Conservation (phyloP, 2,113 vertebrate species). For the Epinephelus lanceolatus region DNA sequence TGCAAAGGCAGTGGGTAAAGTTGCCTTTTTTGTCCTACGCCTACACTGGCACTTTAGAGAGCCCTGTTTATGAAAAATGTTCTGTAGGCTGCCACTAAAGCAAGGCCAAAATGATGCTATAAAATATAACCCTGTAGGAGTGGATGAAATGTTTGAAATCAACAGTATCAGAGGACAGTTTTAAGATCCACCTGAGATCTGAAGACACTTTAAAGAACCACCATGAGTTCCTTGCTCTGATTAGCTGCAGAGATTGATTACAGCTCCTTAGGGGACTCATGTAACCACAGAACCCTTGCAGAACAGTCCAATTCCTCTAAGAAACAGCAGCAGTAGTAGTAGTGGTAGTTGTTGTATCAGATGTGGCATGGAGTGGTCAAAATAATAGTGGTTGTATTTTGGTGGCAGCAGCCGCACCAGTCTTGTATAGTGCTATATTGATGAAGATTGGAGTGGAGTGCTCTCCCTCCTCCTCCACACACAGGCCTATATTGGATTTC, state of each 20-base stretch:
- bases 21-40: slow-evolving; percentile 43
- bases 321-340: slow-evolving; percentile 28
- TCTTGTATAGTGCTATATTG: slow-evolving; percentile 74
- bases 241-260: slow-evolving; percentile 48
- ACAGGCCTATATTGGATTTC: slow-evolving; percentile 79
- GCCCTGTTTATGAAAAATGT: slow-evolving; percentile 29
- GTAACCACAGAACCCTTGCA: slow-evolving; percentile 18
- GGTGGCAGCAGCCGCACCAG: slow-evolving; percentile 68
- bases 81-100: slow-evolving; percentile 36
- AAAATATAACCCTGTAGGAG: slow-evolving; percentile 22
- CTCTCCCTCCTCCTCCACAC: slow-evolving; percentile 66
- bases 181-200: slow-evolving; percentile 34
- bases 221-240: slow-evolving; percentile 33
- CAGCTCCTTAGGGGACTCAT: slow-evolving; percentile 14
- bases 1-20: slow-evolving; percentile 24
- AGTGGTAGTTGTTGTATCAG: slow-evolving; percentile 32
- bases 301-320: slow-evolving; percentile 22
- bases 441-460: slow-evolving; percentile 80
- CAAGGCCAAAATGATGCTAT: slow-evolving; percentile 22
- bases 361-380: slow-evolving; percentile 62
- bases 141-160: slow-evolving; percentile 43
- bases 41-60: slow-evolving; percentile 53
- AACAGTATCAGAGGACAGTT: slow-evolving; percentile 22
- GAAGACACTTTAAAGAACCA: slow-evolving; percentile 20
- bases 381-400: slow-evolving; percentile 65